These are phyloP conservation scores for Mormyrops attenuatus DNA, from an alignment of 2,797 vertebrate genomes.

Conservation along the genomic window DNA sequence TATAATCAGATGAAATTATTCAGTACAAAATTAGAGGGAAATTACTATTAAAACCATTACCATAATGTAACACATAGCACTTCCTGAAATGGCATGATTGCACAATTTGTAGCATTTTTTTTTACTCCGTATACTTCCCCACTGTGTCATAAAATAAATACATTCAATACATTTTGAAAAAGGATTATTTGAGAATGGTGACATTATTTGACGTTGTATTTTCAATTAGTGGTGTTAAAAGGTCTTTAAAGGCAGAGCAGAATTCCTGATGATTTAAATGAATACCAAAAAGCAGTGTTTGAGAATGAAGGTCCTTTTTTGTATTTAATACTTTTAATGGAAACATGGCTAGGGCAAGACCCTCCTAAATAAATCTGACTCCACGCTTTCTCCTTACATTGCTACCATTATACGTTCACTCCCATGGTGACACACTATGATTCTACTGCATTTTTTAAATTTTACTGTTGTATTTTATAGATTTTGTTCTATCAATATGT, in stretches of 20 bases:
- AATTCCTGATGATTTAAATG: background rate
- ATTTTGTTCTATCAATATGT: background rate
- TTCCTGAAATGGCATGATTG: background rate
- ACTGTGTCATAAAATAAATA: background rate
- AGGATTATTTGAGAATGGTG: background rate
- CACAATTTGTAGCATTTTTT: background rate
- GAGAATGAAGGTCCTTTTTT: background rate
- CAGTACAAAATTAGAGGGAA: background rate
- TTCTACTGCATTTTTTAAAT: background rate
- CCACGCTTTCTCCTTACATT: background rate
- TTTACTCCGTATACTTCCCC: background rate
- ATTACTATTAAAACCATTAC: background rate
- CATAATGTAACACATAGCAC: background rate
- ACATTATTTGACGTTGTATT: background rate
- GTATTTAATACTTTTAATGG: background rate
- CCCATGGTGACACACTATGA: background rate
- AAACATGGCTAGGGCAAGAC: background rate
- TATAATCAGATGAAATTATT: background rate
- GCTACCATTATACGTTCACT: background rate
- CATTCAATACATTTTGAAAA: background rate
- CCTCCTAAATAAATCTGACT: background rate
- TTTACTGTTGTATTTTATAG: background rate
- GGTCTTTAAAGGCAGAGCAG: background rate
- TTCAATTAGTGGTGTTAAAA: conserved; percentile 1
- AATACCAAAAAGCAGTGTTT: background rate